phyloP scores from a whole-genome alignment of 2,113 vertebrate genomes.

The Coreoperca whiteheadi region DNA sequence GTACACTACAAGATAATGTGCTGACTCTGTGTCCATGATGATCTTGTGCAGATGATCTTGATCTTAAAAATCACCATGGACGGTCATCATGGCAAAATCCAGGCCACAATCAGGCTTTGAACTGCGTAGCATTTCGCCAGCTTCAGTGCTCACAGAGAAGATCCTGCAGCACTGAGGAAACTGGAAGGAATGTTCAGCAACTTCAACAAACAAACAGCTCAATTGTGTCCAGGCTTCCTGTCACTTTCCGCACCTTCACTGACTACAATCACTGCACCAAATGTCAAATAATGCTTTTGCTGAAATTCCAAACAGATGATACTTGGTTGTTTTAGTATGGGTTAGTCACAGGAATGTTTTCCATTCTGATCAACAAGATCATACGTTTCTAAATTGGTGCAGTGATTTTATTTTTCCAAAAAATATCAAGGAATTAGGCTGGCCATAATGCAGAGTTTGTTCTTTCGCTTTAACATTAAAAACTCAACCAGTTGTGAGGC shows the following conservation, averaged over 20 bases:
- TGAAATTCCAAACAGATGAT: slow-evolving; percentile 25
- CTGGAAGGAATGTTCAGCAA: slow-evolving; percentile 53
- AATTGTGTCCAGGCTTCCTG: slow-evolving; percentile 62
- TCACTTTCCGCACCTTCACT: slow-evolving; percentile 48
- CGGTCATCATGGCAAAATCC: background rate
- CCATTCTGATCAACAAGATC: background rate
- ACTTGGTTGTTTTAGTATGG: background rate
- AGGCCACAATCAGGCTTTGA: background rate
- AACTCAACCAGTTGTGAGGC: background rate
- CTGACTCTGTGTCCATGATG: background rate
- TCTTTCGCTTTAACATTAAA: background rate
- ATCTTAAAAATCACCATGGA: background rate
- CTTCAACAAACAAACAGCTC: slow-evolving; percentile 54
- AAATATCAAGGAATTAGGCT: background rate
- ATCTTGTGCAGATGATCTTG: background rate
- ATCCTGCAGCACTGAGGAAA: slow-evolving; percentile 42
- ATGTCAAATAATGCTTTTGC: background rate
- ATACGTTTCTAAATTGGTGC: background rate
- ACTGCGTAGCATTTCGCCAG: background rate
- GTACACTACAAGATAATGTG: background rate
- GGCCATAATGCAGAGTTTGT: background rate
- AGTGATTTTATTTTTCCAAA: background rate
- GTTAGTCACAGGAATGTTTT: background rate
- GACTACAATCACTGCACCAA: slow-evolving; percentile 3
- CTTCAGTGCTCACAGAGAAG: background rate